These are phyloP conservation scores for Lepetodrilus schrolli DNA, from an alignment of 2,888 invertebrate species.

Conservation along the genomic window DNA sequence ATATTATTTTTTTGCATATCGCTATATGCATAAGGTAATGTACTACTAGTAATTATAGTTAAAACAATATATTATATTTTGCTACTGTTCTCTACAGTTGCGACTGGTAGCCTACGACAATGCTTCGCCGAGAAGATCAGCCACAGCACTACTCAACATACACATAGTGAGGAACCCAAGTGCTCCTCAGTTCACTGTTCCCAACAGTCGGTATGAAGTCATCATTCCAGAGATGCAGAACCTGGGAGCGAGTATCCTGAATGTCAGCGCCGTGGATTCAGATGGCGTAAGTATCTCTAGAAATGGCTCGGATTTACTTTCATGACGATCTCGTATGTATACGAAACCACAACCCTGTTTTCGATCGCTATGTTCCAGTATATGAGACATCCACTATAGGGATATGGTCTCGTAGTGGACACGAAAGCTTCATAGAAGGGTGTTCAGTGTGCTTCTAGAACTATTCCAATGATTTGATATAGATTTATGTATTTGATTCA, in stretches of 20 bases:
- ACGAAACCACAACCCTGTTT: background rate
- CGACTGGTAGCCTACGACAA: conserved; percentile 57
- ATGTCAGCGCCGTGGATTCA: conserved; percentile 53
- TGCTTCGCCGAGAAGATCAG: conserved; percentile 44
- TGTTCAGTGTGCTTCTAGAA: too few species aligned
- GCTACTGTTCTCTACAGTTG: conserved; percentile 44
- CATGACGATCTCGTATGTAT: background rate
- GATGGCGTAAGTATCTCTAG: conserved; percentile 55
- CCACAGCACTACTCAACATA: conserved; percentile 55
- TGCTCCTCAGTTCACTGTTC: conserved; percentile 49
- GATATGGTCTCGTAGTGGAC: too few species aligned
- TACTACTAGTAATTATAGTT: too few species aligned
- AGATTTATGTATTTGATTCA: background rate
- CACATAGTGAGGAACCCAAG: conserved; percentile 56
- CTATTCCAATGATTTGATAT: too few species aligned
- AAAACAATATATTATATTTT: too few species aligned
- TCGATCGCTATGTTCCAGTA: background rate
- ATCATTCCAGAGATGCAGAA: conserved; percentile 50
- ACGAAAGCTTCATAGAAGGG: too few species aligned
- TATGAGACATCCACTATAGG: too few species aligned
- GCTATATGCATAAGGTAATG: too few species aligned
- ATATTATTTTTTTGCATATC: too few species aligned
- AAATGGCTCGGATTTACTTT: background rate
- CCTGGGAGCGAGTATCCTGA: conserved; percentile 47
- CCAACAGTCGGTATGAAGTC: conserved; percentile 46